Evolutionary conservation across 2,113 vertebrate genomes (phyloP), one percentile per base, ranked within the genome.

Genomic region (Seriola aureovittata): DNA sequence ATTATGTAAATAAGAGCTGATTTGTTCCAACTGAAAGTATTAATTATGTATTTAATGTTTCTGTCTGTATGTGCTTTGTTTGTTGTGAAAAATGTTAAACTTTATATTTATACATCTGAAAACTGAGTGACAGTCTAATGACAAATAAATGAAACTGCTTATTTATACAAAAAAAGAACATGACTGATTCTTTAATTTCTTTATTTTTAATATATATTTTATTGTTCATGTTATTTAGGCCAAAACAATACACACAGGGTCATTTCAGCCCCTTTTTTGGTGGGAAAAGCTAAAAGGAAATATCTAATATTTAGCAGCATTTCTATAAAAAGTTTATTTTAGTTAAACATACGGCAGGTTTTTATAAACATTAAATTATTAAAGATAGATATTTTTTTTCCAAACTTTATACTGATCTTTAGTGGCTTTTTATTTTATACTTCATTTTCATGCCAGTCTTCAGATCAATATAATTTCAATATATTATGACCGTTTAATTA

Each of bases 81-180:
- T 97, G 97, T 97, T 93, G 96, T 97, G 97, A 95, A 93, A 95
- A 93, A 95, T 91, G 93, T 94, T 95, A 93, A 96, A 95, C 95
- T 97, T 97, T 97, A 97, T 97, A 97, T 98, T 97, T 98, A 97
- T 98, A 97, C 96, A 96, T 90, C 82, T 94, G 90, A 91, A 84
- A 95, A 90, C 86, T 1, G 96, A 95, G 95, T 96, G 96, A 95
- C 95, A 95, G 95, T 95, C 92, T 88, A 92, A 93, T 94, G 95
- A 96, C 93, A 75, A 97, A 97, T 94, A 96, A 94, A 94, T 89
- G 55, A 87, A 89, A 60, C 81, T 85, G 81, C 75, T 94, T 97
- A 98, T 97, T 98, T 98, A 97, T 98, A 97, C 93, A 82, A 82
- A 87, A 72, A n/a, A 54, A 9, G 32, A 54, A 25, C 16, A 0